Base-by-base conservation (phyloP, 2,888 invertebrate species). In the Acrocera orbiculus region DNA sequence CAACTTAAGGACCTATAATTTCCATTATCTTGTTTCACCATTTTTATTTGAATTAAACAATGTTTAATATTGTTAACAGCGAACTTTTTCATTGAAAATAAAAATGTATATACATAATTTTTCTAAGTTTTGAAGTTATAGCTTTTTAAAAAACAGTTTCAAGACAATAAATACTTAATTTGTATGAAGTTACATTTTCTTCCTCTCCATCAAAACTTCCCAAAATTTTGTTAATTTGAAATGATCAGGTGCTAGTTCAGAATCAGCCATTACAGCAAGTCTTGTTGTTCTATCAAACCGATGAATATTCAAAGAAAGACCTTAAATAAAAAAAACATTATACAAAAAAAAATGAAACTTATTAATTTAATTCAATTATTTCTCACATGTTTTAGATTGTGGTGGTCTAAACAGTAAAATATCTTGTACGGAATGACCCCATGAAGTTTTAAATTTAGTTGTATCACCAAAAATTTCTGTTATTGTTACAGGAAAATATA, bases 221-320 rank as follows among this genome's bases (percentile, higher is more conserved):
- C 58, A 59, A 16, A 50, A 46, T 37, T 49, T 53, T 3, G 56
- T 44, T 24, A 59, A 52, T 34, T 49, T 45, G 7, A 47, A 46
- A 35, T 60, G 58, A 40, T 56, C 51, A 4, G 60, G 58, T 3
- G 52, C 54, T 22, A 60, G 36, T 40, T 57, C 54, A 3, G 57
- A 56, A 30, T 59, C 58, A 1, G 58, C 58, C 53, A 59, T 59
- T 3, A 58, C 49, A 4, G 56, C 56, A 31, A 59, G 42, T 16
- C 56, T 48, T 32, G 52, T 54, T 23, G 48, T 52, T 30, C 54
- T 52, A 1, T 56, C 58, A 42, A 56, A 58, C 13, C 53, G 53
- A 47, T 59, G 59, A 3, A 59, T 47, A 37, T 57, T 58, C 23
- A 59, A 35, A 1, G 58, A 59, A 1, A 58, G 40, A 34, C 51